These are phyloP conservation scores for Hystrix cristata DNA, from an alignment of 2,113 vertebrate genomes.

Conservation along the genomic window DNA sequence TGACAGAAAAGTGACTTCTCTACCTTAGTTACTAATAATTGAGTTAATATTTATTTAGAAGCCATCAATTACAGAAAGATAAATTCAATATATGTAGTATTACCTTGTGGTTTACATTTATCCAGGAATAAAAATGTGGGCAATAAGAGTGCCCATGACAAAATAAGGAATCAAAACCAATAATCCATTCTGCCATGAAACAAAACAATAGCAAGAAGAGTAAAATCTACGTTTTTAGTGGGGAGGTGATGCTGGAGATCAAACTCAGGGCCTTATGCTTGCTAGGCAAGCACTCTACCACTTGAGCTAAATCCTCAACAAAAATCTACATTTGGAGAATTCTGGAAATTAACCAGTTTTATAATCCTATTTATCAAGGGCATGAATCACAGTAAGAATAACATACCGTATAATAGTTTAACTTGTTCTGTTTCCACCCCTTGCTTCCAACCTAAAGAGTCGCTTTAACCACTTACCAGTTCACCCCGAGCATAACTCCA, in stretches of 20 bases:
- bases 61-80: not conserved
- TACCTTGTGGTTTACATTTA: not conserved
- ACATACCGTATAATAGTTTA: not conserved
- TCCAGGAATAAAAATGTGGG: not conserved
- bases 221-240: not conserved
- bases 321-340: no score
- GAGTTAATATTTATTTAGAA: not conserved
- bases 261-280: no score
- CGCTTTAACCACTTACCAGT: not conserved
- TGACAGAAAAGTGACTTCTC: not conserved
- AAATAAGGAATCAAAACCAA: not conserved
- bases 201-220: not conserved
- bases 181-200: not conserved
- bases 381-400: not conserved
- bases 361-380: not conserved
- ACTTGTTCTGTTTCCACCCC: not conserved
- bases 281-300: no score
- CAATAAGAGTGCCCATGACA: not conserved
- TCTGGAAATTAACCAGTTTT: not conserved
- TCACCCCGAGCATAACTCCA: not conserved
- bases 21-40: not conserved
- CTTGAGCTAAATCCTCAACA: no score
- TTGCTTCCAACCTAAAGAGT: not conserved
- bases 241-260: no score
- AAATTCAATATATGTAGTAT: not conserved